A percentile compares a stretch with the other conserved stretches of the same genome.
Evolutionary conservation across 1,140 invertebrate genomes (phyloP).

Genomic region (Trialeurodes vaporariorum): DNA sequence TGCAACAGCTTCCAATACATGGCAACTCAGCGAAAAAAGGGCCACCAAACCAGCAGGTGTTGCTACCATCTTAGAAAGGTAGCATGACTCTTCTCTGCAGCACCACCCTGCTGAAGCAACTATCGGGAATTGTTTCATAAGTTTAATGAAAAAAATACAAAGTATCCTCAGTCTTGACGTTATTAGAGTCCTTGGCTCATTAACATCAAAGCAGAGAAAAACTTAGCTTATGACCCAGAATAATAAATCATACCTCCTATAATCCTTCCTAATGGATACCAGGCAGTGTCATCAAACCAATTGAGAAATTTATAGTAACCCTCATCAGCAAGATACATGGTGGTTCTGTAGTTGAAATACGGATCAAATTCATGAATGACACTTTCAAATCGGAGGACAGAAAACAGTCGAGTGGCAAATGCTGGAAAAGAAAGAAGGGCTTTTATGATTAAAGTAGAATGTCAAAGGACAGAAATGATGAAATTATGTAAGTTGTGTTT

Average conservation of each 20-base stretch:
- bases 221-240: not conserved
- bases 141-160: too few relatives aligned
- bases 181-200: too few relatives aligned
- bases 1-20: too few relatives aligned
- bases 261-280: constrained; percentile 95
- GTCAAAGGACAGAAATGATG: not conserved
- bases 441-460: not conserved
- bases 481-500: not conserved
- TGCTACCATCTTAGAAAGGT: too few relatives aligned
- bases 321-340: constrained; percentile 85
- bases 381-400: constrained; percentile 92
- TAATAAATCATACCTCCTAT: constrained; percentile 59
- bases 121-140: too few relatives aligned
- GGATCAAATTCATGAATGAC: constrained; percentile 99
- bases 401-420: constrained; percentile 89
- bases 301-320: constrained; percentile 98
- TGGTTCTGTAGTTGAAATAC: constrained; percentile 97
- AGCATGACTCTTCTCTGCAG: too few relatives aligned
- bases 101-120: too few relatives aligned
- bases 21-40: too few relatives aligned
- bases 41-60: too few relatives aligned
- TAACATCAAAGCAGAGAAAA: too few relatives aligned
- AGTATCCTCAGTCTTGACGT: too few relatives aligned
- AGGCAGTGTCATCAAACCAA: constrained; percentile 98
- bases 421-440: constrained; percentile 56